Evolutionary conservation across 2,113 vertebrate genomes (phyloP).

Genomic region (Cranoglanis bouderius): DNA sequence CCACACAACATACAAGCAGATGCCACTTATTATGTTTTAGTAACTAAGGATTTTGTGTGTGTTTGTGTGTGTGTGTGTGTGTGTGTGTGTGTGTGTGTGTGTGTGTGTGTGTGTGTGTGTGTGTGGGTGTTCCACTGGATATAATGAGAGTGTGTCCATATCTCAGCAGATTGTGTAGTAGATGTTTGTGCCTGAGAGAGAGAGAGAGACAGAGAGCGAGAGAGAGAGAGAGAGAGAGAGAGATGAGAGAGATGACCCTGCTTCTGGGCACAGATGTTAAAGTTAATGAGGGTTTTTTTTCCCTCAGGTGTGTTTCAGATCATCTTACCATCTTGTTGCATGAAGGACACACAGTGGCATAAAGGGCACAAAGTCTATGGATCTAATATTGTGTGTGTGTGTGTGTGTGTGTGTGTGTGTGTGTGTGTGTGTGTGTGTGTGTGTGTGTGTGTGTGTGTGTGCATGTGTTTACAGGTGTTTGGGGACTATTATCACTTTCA

Average conservation of each 20-base stretch:
- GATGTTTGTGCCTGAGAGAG: background rate
- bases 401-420: slow-evolving; percentile 19
- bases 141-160: background rate
- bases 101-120: slow-evolving; percentile 1
- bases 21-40: background rate
- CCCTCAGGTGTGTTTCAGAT: slow-evolving; percentile 41
- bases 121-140: background rate
- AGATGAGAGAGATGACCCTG: background rate
- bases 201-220: slow-evolving; percentile 2
- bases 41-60: background rate
- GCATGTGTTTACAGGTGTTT: slow-evolving; percentile 81
- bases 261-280: slow-evolving; percentile 39
- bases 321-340: slow-evolving; percentile 33
- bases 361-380: background rate
- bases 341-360: slow-evolving; percentile 6
- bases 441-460: slow-evolving; percentile 36
- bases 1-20: background rate
- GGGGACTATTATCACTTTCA: slow-evolving; percentile 93
- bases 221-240: slow-evolving; percentile 3
- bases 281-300: slow-evolving; percentile 44
- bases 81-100: slow-evolving; percentile 12
- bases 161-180: background rate
- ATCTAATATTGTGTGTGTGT: slow-evolving; percentile 1
- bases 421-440: slow-evolving; percentile 51
- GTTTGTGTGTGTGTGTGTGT: slow-evolving; percentile 4